These are phyloP conservation scores for Paralichthys olivaceus DNA, from an alignment of 2,113 vertebrate species.

Conservation along the genomic window DNA sequence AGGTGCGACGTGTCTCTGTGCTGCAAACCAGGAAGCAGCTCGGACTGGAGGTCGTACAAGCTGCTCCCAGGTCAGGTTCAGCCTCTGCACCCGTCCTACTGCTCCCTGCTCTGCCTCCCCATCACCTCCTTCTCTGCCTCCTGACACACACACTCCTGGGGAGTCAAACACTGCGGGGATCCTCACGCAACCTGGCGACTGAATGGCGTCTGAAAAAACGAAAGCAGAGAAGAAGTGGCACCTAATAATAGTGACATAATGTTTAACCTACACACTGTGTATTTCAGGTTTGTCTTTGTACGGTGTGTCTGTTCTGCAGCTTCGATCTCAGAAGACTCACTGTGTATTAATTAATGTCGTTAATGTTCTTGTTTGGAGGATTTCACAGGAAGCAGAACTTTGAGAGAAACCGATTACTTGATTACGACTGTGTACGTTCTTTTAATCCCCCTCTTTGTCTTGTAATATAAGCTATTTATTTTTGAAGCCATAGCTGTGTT, in stretches of 20 bases:
- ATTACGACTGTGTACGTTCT: slow-evolving; percentile 38
- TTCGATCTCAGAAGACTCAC: too few species aligned
- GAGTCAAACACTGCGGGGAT: neutral
- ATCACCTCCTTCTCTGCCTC: slow-evolving; percentile 91
- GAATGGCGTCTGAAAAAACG: neutral
- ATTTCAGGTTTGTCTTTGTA: slow-evolving; percentile 22
- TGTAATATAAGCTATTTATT: slow-evolving; percentile 63
- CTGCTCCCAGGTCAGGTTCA: slow-evolving; percentile 67
- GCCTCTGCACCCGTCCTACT: slow-evolving; percentile 81
- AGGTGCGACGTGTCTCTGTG: slow-evolving; percentile 95
- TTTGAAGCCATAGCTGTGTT: neutral
- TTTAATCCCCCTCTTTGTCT: neutral
- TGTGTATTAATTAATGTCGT: neutral
- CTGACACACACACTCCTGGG: slow-evolving; percentile 32
- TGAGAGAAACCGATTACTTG: slow-evolving; percentile 32
- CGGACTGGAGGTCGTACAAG: slow-evolving; percentile 76
- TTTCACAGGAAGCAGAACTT: neutral
- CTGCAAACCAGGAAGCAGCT: slow-evolving; percentile 87
- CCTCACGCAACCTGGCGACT: too few species aligned
- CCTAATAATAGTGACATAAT: neutral
- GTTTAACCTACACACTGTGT: neutral
- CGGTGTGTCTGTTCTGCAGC: too few species aligned
- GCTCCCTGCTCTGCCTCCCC: slow-evolving; percentile 94
- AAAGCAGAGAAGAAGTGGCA: neutral
- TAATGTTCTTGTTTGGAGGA: neutral